A percentile compares a stretch with the other conserved stretches of the same genome.
Conservation (phyloP, 1,140 invertebrate genomes). For the Gonioctena quinquepunctata region DNA sequence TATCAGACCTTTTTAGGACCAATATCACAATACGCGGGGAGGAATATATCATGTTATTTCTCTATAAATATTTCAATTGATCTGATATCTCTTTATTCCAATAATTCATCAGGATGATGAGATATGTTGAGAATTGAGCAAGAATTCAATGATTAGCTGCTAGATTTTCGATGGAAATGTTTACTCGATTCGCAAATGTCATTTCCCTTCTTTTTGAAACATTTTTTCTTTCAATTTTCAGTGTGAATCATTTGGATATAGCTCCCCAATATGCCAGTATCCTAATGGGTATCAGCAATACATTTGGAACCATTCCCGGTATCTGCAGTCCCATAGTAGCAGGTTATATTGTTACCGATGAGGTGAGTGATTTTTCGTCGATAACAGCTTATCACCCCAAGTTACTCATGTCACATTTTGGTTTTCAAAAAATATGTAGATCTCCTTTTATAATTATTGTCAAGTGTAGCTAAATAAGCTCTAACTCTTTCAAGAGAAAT, state of each 20-base stretch:
- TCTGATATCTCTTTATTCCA: too few species aligned
- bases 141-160: neutral
- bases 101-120: neutral
- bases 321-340: conserved; percentile 83
- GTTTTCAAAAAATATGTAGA: too few species aligned
- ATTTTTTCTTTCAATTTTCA: conserved; percentile 54
- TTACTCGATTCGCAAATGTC: neutral
- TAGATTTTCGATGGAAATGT: neutral
- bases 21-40: too few species aligned
- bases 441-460: too few species aligned
- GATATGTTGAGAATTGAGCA: neutral
- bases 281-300: conserved; percentile 87
- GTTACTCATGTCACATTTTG: too few species aligned
- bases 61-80: too few species aligned
- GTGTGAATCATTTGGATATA: conserved; percentile 87
- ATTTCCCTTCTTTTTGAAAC: neutral
- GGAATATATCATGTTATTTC: too few species aligned
- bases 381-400: too few species aligned
- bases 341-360: conserved; percentile 70
- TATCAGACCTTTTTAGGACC: too few species aligned
- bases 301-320: conserved; percentile 85
- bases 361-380: too few species aligned
- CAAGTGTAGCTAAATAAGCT: too few species aligned
- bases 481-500: too few species aligned
- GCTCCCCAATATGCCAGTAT: conserved; percentile 81